Percentiles rank a stretch among this genome's conserved stretches.
These are phyloP conservation scores for Sympetrum striolatum DNA, from an alignment of 2,888 invertebrate species.

Conservation along the genomic window DNA sequence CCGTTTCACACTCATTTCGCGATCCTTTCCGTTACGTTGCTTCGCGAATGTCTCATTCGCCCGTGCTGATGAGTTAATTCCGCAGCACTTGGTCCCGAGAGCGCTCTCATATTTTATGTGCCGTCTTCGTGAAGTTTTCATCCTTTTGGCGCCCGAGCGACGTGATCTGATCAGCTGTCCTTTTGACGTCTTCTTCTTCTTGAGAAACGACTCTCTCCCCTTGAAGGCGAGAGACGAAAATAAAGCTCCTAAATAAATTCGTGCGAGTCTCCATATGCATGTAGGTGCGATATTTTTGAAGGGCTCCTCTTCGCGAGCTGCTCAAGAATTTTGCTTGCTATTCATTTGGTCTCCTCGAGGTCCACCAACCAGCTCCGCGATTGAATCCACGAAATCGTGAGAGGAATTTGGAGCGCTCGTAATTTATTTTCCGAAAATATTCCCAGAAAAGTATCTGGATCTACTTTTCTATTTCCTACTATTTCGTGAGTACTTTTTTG, in stretches of 20 bases:
- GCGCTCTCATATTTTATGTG: neutral
- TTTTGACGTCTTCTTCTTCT: neutral
- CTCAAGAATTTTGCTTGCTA: too few relatives aligned
- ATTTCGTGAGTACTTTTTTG: too few relatives aligned
- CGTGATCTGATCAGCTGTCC: neutral
- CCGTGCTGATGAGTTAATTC: conserved; percentile 6
- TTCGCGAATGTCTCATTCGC: neutral
- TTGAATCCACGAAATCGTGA: too few relatives aligned
- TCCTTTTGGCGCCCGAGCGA: neutral
- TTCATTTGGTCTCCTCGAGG: too few relatives aligned
- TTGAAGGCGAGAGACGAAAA: neutral
- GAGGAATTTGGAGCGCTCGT: too few relatives aligned
- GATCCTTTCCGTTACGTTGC: conserved; percentile 4
- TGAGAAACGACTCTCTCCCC: neutral
- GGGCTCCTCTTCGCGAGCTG: too few relatives aligned
- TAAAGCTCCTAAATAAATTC: neutral
- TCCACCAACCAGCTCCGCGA: too few relatives aligned
- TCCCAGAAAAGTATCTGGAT: too few relatives aligned
- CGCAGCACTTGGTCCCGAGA: neutral
- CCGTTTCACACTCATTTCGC: neutral
- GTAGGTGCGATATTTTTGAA: too few relatives aligned
- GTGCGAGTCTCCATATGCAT: too few relatives aligned
- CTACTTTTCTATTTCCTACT: too few relatives aligned
- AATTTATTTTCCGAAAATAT: too few relatives aligned
- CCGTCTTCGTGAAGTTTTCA: neutral